Percentiles rank a stretch among this genome's conserved stretches.
Evolutionary conservation across 2,888 invertebrate genomes (phyloP).

Genomic region (Lithophane ornitopus): DNA sequence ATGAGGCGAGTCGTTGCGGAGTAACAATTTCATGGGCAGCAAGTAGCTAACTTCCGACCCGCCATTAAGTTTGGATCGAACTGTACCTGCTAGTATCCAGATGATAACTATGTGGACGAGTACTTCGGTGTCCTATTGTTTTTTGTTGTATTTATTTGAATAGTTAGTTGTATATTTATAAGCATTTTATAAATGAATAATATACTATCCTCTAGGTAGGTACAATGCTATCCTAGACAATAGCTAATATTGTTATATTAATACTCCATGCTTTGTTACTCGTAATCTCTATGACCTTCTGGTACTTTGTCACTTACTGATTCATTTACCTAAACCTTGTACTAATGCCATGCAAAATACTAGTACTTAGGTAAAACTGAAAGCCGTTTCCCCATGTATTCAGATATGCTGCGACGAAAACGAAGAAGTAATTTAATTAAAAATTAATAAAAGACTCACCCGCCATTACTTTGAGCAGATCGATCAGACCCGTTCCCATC

Average conservation of each 20-base stretch:
- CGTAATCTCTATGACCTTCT: background rate
- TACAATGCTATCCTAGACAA: background rate
- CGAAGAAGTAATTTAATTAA: background rate
- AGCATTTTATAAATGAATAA: background rate
- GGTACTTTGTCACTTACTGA: background rate
- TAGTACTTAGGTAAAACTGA: background rate
- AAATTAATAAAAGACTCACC: constrained; percentile 76
- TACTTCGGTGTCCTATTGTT: background rate
- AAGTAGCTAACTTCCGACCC: too few relatives aligned
- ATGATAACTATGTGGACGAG: background rate
- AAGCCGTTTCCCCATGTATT: too few relatives aligned
- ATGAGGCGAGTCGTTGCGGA: too few relatives aligned
- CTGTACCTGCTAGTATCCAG: too few relatives aligned
- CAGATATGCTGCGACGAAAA: background rate
- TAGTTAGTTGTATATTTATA: background rate
- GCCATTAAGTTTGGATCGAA: too few relatives aligned
- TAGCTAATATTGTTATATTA: too few relatives aligned
- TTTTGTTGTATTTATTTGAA: background rate
- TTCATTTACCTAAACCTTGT: background rate
- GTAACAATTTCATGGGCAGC: too few relatives aligned
- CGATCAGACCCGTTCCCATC: constrained; percentile 83
- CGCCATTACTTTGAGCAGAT: constrained; percentile 86
- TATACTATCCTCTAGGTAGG: background rate
- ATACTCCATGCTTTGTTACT: background rate
- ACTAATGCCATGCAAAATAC: background rate